phyloP scores from a whole-genome alignment of 2,113 vertebrate species.

The Prietella phreatophila region DNA sequence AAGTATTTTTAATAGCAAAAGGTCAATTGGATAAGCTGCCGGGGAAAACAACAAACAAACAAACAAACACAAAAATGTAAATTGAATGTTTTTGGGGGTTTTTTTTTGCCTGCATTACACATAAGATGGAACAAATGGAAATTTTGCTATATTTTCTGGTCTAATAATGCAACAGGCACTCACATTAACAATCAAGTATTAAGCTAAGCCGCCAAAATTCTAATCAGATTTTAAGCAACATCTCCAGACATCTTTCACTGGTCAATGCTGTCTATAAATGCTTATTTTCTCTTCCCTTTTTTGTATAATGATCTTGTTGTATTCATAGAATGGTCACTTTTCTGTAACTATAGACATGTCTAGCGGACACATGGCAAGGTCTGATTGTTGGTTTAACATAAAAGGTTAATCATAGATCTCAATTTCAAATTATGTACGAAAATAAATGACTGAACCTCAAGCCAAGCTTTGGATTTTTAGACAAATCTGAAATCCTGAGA shows the following conservation, averaged over 20 bases:
- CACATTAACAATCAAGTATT: not conserved
- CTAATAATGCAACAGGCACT: not conserved
- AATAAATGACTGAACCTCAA: not conserved
- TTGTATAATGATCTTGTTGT: not conserved
- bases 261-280: not conserved
- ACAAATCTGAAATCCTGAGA: not conserved
- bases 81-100: no score
- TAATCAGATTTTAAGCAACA: not conserved
- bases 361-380: no score
- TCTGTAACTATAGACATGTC: not conserved
- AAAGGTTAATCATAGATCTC: not conserved
- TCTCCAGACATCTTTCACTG: not conserved
- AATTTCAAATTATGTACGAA: not conserved
- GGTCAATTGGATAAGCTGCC: not conserved
- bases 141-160: not conserved
- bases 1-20: not conserved
- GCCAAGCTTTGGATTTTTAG: not conserved
- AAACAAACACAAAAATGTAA: not conserved
- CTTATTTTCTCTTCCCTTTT: not conserved
- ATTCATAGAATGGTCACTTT: not conserved
- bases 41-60: no score
- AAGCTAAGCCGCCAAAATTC: not conserved
- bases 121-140: not conserved
- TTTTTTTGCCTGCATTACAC: not conserved
- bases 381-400: not conserved